phyloP scores from a whole-genome alignment of 2,113 vertebrate species.

The Ardeotis arabs region DNA sequence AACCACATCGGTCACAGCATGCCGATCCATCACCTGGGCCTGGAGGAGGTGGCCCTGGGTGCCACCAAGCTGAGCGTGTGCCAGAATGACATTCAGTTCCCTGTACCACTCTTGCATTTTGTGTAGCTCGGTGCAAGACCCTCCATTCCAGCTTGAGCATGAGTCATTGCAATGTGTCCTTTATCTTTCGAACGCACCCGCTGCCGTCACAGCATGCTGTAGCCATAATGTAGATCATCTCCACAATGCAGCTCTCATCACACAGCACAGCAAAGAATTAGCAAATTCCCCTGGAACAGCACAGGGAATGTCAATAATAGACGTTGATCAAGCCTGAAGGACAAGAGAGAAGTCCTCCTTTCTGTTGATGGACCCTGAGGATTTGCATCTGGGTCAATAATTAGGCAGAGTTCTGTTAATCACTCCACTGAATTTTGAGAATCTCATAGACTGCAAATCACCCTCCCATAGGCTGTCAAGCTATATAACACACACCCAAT shows the following conservation, averaged over 20 bases:
- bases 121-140: not conserved
- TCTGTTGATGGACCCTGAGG: not conserved
- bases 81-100: not conserved
- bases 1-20: rapidly evolving
- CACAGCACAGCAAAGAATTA: not conserved
- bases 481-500: no score
- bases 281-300: not conserved
- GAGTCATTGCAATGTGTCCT: rapidly evolving
- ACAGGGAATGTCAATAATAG: not conserved
- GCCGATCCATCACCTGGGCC: rapidly evolving
- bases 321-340: not conserved
- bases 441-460: not conserved
- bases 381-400: not conserved
- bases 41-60: not conserved
- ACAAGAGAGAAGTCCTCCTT: not conserved
- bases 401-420: not conserved
- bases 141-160: not conserved
- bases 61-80: rapidly evolving
- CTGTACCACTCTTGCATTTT: not conserved
- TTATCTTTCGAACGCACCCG: not conserved
- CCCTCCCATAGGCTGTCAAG: not conserved
- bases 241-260: rapidly evolving
- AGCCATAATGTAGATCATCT: not conserved
- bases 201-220: rapidly evolving
- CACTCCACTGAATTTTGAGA: not conserved